Evolutionary conservation across 2,113 vertebrate genomes (phyloP).

Genomic region (Tyto alba): DNA sequence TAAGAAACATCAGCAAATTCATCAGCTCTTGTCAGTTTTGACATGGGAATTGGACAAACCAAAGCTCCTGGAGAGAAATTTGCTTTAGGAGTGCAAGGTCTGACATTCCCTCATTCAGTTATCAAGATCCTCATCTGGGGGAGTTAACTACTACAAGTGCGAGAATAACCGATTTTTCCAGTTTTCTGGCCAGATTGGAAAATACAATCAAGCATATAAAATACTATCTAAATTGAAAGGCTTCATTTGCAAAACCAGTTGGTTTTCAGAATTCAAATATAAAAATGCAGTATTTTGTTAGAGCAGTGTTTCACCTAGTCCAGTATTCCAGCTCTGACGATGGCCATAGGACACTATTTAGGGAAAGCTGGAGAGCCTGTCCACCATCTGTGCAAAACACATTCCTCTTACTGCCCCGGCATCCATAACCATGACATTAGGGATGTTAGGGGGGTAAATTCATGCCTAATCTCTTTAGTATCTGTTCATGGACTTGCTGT

Average conservation of each 20-base stretch:
- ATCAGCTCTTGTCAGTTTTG: neutral
- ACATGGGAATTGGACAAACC: neutral
- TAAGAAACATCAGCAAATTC: neutral
- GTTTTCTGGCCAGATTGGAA: neutral
- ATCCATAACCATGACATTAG: neutral
- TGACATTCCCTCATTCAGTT: neutral
- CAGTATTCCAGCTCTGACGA: neutral
- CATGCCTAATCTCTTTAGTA: neutral
- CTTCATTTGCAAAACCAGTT: neutral
- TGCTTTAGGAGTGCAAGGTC: neutral
- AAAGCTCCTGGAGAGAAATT: neutral
- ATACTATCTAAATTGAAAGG: neutral
- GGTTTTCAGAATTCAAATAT: neutral
- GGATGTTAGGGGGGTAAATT: too few species aligned
- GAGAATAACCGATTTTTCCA: neutral
- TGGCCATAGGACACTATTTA: rapidly evolving
- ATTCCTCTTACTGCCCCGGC: neutral
- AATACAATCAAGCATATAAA: neutral
- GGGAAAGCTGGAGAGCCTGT: neutral
- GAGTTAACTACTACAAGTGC: neutral
- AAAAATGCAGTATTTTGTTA: neutral
- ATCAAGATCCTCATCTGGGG: neutral
- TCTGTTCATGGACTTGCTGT: neutral
- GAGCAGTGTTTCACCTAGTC: neutral
- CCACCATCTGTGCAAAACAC: neutral